These are phyloP conservation scores for Loris lydekkerianus DNA, from an alignment of 2,797 vertebrate genomes.

Conservation along the genomic window DNA sequence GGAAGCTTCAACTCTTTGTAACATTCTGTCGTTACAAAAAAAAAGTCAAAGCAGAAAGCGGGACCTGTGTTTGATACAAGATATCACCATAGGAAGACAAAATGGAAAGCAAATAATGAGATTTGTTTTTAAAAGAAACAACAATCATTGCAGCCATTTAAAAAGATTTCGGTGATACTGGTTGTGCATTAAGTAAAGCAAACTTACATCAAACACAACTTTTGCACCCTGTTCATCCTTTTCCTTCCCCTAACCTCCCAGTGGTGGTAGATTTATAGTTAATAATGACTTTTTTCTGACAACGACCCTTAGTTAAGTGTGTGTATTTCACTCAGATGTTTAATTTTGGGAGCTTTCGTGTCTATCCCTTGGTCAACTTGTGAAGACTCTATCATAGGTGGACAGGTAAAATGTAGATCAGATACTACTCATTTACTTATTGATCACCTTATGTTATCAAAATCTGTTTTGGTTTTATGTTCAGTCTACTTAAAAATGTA, in stretches of 20 bases:
- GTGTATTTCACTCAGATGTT: not conserved
- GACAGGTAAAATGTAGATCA: not conserved
- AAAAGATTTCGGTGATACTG: not conserved
- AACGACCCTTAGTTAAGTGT: not conserved
- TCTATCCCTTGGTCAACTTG: not conserved
- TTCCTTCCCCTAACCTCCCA: not conserved
- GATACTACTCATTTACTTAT: not conserved
- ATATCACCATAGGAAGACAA: not conserved
- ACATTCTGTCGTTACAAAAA: not conserved
- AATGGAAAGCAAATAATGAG: slow-evolving; percentile 2
- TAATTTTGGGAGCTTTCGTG: not conserved
- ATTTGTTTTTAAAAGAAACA: not conserved
- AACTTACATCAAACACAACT: not conserved
- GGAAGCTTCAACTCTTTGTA: not conserved
- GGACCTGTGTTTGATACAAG: not conserved
- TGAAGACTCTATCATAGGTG: not conserved
- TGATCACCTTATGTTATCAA: not conserved
- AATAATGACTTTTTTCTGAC: not conserved
- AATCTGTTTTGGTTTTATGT: not conserved
- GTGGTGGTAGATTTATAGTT: not conserved
- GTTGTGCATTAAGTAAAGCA: not conserved
- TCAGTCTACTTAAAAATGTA: not conserved
- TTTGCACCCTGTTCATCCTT: not conserved
- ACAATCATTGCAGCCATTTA: not conserved
- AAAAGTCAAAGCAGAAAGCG: not conserved